These are phyloP conservation scores for Callimorpha dominula DNA, from an alignment of 2,888 invertebrate genomes.

Conservation along the genomic window DNA sequence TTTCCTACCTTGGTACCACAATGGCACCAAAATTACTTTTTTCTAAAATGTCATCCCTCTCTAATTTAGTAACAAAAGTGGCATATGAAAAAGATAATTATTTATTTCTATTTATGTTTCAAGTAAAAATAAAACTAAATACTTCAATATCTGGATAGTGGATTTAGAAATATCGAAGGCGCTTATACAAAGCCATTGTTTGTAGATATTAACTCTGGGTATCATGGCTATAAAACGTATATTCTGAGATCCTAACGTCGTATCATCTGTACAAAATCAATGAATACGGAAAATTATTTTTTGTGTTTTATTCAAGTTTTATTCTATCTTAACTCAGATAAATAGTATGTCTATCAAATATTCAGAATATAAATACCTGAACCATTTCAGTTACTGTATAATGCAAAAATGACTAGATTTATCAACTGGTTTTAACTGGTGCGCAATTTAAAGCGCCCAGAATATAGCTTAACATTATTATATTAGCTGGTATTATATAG, in stretches of 20 bases:
- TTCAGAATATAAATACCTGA: constrained; percentile 10
- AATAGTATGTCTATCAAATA: neutral
- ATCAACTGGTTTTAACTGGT: constrained; percentile 18
- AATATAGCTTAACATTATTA: constrained; percentile 1
- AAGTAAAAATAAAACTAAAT: too few species aligned
- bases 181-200: too few species aligned
- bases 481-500: constrained; percentile 17
- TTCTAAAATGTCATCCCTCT: too few species aligned
- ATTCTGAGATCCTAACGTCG: neutral
- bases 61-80: too few species aligned
- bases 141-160: too few species aligned
- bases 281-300: neutral
- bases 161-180: too few species aligned
- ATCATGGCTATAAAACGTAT: neutral
- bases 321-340: neutral
- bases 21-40: too few species aligned
- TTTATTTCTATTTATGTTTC: too few species aligned
- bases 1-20: neutral
- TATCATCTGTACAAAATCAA: neutral
- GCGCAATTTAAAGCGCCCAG: constrained; percentile 3
- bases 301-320: constrained; percentile 8
- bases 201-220: too few species aligned
- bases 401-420: constrained; percentile 1
- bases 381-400: neutral
- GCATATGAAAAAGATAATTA: too few species aligned